These are phyloP conservation scores for Scaptomyza cyrtandrae DNA, from an alignment of 2,888 invertebrate genomes.

Conservation along the genomic window DNA sequence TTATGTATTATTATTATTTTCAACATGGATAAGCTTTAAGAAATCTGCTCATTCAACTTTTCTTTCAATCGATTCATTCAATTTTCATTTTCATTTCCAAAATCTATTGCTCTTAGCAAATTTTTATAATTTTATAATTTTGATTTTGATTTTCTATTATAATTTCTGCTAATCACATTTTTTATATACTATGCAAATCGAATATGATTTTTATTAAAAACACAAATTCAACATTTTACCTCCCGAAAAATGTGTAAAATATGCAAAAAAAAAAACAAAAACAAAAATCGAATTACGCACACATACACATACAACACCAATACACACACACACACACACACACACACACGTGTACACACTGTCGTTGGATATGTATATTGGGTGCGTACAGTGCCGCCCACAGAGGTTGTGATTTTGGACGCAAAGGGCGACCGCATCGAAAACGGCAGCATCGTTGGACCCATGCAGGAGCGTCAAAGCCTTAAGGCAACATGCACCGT, in stretches of 20 bases:
- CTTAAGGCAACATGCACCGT: constrained; percentile 85
- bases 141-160: constrained; percentile 21
- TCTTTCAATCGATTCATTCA: constrained; percentile 20
- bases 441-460: constrained; percentile 85
- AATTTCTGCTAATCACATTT: constrained; percentile 46
- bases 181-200: constrained; percentile 49
- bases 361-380: constrained; percentile 34
- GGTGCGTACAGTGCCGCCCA: constrained; percentile 88
- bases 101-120: constrained; percentile 16
- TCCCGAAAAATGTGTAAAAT: constrained; percentile 48
- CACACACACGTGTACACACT: constrained; percentile 24
- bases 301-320: constrained; percentile 27
- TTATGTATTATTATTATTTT: constrained; percentile 1
- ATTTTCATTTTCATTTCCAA: constrained; percentile 27
- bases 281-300: constrained; percentile 43
- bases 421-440: constrained; percentile 87
- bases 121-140: constrained; percentile 4
- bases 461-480: constrained; percentile 84
- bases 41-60: constrained; percentile 38
- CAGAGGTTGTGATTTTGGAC: constrained; percentile 89
- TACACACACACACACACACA: constrained; percentile 22
- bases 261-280: constrained; percentile 44
- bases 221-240: constrained; percentile 68
- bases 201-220: constrained; percentile 70
- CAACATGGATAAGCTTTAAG: neutral